Percentiles rank a stretch among this genome's conserved stretches.
Evolutionary conservation across 2,113 vertebrate genomes (phyloP).

Genomic region (Chlorodrepanis virens): DNA sequence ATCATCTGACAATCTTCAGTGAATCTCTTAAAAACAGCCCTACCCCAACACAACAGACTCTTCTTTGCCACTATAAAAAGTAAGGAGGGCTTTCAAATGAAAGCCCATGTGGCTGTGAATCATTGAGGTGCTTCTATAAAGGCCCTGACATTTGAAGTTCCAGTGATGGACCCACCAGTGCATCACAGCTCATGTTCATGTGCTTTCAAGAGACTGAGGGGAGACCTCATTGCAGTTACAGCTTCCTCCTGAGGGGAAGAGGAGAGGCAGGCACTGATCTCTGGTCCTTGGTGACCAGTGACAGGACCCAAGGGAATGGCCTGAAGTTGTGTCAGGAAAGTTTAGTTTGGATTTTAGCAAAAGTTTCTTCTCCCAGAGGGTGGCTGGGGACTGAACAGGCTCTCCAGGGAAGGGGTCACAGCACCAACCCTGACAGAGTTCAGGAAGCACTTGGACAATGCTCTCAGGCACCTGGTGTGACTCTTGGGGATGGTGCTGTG

Average conservation of each 20-base stretch:
- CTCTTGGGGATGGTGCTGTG: neutral
- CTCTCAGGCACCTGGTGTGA: no score
- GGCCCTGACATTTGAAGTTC: neutral
- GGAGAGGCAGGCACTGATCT: neutral
- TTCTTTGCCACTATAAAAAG: neutral
- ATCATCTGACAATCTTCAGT: neutral
- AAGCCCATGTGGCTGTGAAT: neutral
- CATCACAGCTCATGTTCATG: neutral
- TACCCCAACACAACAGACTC: neutral
- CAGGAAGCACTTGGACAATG: neutral
- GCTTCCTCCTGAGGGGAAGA: neutral
- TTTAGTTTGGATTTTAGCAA: neutral
- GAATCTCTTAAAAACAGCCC: neutral
- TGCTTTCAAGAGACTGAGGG: neutral
- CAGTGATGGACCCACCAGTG: neutral
- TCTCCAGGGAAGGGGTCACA: neutral
- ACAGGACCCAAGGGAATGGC: neutral
- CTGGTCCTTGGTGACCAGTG: no score
- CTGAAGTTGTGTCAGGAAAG: neutral
- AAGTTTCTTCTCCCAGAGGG: neutral
- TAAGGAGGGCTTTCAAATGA: neutral
- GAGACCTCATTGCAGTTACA: neutral
- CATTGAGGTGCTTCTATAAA: neutral
- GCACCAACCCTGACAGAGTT: neutral
- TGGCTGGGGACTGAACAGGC: accelerated